Percentiles rank a stretch among this genome's conserved stretches.
These are phyloP conservation scores for Chiloscyllium punctatum DNA, from an alignment of 2,797 vertebrate genomes.

Conservation along the genomic window DNA sequence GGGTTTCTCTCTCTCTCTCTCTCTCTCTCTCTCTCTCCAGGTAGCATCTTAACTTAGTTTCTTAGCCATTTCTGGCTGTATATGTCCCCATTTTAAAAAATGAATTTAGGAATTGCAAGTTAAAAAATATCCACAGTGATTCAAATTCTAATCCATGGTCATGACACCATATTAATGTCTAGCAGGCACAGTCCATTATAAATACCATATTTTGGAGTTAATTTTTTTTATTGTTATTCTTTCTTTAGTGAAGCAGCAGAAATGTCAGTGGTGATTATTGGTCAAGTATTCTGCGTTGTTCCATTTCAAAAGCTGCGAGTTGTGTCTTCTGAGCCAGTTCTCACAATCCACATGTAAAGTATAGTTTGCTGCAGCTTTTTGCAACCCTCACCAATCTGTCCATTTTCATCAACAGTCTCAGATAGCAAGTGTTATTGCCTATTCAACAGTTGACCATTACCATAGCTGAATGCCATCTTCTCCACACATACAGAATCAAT, in stretches of 20 bases:
- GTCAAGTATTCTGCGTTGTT: not conserved
- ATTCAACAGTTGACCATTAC: no score
- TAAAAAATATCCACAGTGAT: no score
- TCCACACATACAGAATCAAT: not conserved
- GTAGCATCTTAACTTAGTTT: no score
- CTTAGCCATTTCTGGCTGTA: no score
- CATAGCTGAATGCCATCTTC: no score
- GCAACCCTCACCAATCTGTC: not conserved
- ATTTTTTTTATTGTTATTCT: not conserved
- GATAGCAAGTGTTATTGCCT: not conserved
- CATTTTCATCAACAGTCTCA: not conserved
- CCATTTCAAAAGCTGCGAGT: not conserved
- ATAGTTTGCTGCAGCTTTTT: not conserved
- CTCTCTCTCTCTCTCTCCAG: no score
- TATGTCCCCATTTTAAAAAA: no score
- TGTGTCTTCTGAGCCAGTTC: not conserved
- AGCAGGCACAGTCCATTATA: no score
- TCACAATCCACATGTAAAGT: not conserved
- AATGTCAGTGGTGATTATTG: not conserved
- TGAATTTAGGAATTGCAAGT: no score
- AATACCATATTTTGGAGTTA: not conserved
- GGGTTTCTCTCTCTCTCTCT: no score
- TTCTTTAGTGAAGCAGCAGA: not conserved
- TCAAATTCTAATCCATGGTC: no score
- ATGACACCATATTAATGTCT: no score